These are phyloP conservation scores for Mythimna albipuncta DNA, from an alignment of 2,888 invertebrate genomes.

Conservation along the genomic window DNA sequence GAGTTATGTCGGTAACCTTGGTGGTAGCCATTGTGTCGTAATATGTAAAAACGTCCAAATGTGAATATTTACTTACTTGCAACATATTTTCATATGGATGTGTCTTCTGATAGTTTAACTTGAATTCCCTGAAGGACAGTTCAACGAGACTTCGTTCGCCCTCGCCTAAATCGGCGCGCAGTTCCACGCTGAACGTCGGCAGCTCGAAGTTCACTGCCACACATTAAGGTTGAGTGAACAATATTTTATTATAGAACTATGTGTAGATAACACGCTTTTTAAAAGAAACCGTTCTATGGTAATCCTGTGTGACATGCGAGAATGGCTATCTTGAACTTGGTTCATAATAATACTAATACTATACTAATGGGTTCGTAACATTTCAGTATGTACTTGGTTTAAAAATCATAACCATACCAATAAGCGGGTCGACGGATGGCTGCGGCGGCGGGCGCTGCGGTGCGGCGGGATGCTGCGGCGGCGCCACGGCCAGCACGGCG, in stretches of 20 bases:
- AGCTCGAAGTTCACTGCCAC: constrained; percentile 92
- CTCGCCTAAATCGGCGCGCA: constrained; percentile 93
- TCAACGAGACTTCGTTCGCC: constrained; percentile 96
- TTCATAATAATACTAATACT: no score
- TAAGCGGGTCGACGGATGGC: constrained; percentile 48
- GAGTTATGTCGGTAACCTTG: no score
- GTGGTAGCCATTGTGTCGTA: no score
- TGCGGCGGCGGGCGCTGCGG: constrained; percentile 59
- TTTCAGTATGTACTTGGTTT: no score
- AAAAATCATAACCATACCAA: constrained; percentile 27
- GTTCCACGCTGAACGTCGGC: constrained; percentile 93
- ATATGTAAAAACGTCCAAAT: neutral
- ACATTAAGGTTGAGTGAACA: neutral
- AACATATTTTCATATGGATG: constrained; percentile 93
- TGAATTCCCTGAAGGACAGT: constrained; percentile 95
- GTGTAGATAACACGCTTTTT: no score
- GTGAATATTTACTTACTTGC: constrained; percentile 82
- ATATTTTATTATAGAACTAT: no score
- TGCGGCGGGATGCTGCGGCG: constrained; percentile 40
- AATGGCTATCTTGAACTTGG: no score
- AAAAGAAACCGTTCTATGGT: no score
- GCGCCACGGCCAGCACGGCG: constrained; percentile 84
- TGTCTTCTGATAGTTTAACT: constrained; percentile 93
- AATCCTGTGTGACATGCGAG: no score
- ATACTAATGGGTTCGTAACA: no score